phyloP scores from a whole-genome alignment of 2,888 invertebrate species.

The Petrolisthes manimaculis region DNA sequence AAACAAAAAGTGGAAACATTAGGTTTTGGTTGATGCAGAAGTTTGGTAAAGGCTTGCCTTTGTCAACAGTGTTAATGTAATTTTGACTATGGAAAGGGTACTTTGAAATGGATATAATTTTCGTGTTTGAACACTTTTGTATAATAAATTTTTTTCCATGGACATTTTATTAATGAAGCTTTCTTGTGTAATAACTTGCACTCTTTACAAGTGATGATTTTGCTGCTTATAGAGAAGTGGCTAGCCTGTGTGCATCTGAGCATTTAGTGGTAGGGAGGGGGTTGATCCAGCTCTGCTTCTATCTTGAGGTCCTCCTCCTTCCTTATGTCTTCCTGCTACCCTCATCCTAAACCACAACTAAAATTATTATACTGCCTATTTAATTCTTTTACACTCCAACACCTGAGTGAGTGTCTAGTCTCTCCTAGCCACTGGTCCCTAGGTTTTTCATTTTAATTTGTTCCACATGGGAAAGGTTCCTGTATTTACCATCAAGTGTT shows the following conservation, averaged over 20 bases:
- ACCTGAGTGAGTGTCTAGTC: constrained; percentile 58
- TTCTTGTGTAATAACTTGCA: constrained; percentile 57
- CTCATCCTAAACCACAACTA: constrained; percentile 16
- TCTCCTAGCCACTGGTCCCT: constrained; percentile 56
- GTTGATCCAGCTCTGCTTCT: constrained; percentile 33
- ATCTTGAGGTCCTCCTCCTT: constrained; percentile 36
- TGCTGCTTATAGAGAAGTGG: constrained; percentile 56
- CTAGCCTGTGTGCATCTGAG: constrained; percentile 56
- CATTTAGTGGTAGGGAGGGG: constrained; percentile 53
- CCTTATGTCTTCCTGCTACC: constrained; percentile 22
- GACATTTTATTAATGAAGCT: constrained; percentile 52
- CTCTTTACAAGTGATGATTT: constrained; percentile 57
- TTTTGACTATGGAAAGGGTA: constrained; percentile 46
- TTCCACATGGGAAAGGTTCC: constrained; percentile 39
- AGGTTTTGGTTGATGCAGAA: constrained; percentile 47
- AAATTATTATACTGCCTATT: not conserved
- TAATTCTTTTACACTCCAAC: constrained; percentile 31
- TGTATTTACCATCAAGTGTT: constrained; percentile 26
- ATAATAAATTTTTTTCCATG: constrained; percentile 58
- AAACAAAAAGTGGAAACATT: constrained; percentile 49
- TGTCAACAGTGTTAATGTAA: constrained; percentile 44
- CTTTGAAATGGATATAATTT: constrained; percentile 53
- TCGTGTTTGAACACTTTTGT: constrained; percentile 56
- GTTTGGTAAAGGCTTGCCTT: constrained; percentile 47
- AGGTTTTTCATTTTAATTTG: constrained; percentile 39